Evolutionary conservation across 1,140 invertebrate genomes (phyloP).

Genomic region (Drosophila oshimai): DNA sequence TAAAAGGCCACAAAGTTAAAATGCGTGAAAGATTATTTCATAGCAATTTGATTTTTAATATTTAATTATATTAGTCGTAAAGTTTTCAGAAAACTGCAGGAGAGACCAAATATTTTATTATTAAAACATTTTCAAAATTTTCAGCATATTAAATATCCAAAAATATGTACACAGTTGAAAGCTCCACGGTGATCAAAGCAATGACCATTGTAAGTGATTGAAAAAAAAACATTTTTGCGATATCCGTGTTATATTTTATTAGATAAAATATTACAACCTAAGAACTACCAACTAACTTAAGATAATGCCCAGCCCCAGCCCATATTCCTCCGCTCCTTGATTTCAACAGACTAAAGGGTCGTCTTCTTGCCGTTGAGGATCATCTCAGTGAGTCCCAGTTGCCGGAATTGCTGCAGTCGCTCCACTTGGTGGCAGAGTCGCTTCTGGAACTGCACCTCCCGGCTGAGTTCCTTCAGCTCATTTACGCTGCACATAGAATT

Average conservation of each 20-base stretch:
- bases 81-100: too few species aligned
- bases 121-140: too few species aligned
- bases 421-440: slow-evolving; percentile 52
- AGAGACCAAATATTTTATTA: too few species aligned
- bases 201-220: neutral
- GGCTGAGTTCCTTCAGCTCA: slow-evolving; percentile 62
- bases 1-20: neutral
- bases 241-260: slow-evolving; percentile 67
- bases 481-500: slow-evolving; percentile 44
- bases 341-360: slow-evolving; percentile 16
- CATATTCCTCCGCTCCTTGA: neutral
- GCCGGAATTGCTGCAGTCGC: slow-evolving; percentile 55
- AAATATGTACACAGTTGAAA: neutral
- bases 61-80: neutral
- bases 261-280: slow-evolving; percentile 67
- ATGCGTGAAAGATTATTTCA: too few species aligned
- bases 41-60: neutral
- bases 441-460: slow-evolving; percentile 69
- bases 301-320: slow-evolving; percentile 16
- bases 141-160: neutral
- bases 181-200: too few species aligned
- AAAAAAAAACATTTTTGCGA: neutral
- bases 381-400: slow-evolving; percentile 58
- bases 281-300: slow-evolving; percentile 40
- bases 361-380: slow-evolving; percentile 57